Evolutionary conservation across 1,140 invertebrate genomes (phyloP).

Genomic region (Vanessa tameamea): DNA sequence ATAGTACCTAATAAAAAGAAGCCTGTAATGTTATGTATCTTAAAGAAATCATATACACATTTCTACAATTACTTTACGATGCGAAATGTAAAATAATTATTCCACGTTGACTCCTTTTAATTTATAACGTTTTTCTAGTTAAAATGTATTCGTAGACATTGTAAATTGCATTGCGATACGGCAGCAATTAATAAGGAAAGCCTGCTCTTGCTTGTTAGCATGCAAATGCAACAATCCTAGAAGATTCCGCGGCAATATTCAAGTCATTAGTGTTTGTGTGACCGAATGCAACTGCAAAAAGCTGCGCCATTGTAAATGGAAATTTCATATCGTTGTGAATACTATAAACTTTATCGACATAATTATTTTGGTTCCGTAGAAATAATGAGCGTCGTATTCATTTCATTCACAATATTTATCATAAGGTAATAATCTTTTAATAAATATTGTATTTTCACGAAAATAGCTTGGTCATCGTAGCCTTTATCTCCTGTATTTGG

Average conservation of each 20-base stretch:
- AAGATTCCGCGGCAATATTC: conserved; percentile 59
- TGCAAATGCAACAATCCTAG: conserved; percentile 57
- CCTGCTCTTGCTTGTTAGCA: conserved; percentile 53
- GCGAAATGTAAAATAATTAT: background rate
- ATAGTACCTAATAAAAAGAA: no score
- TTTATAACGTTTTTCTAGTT: background rate
- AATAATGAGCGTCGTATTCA: conserved; percentile 2
- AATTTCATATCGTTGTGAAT: conserved; percentile 40
- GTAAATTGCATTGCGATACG: conserved; percentile 27
- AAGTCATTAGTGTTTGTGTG: conserved; percentile 61
- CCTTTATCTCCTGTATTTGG: no score
- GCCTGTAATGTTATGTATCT: no score
- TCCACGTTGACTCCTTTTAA: background rate
- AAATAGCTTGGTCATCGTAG: no score
- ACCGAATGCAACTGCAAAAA: conserved; percentile 48
- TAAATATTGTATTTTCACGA: no score
- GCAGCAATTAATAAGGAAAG: conserved; percentile 61
- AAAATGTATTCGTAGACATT: conserved; percentile 19
- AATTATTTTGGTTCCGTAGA: background rate
- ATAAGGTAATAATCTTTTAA: background rate
- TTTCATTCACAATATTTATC: background rate
- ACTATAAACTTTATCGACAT: conserved; percentile 23
- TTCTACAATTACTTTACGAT: background rate
- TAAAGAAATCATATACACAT: no score
- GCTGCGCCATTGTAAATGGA: conserved; percentile 32